phyloP scores from a whole-genome alignment of 2,888 invertebrate species.

The Bursaphelenchus okinawaensis region DNA sequence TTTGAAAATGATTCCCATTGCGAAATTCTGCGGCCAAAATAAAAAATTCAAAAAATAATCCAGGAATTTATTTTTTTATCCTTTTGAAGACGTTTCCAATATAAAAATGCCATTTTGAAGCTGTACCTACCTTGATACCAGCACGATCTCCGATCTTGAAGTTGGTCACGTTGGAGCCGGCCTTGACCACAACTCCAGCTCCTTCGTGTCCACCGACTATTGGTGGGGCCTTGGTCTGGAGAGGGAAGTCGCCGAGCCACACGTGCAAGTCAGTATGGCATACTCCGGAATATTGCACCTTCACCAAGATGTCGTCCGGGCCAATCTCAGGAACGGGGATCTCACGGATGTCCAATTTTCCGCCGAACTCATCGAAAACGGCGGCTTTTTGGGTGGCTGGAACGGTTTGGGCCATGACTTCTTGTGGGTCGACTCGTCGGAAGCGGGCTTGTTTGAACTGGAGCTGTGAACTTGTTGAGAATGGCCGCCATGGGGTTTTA shows the following conservation, averaged over 20 bases:
- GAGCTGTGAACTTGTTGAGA: neutral
- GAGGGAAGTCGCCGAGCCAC: constrained; percentile 21
- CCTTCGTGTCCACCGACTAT: constrained; percentile 31
- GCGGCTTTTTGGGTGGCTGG: neutral
- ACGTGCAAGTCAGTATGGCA: constrained; percentile 38
- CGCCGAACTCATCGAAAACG: constrained; percentile 1
- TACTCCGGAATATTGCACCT: constrained; percentile 27
- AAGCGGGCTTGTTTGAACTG: neutral
- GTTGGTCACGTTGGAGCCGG: constrained; percentile 25
- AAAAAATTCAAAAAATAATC: neutral
- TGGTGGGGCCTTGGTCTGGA: constrained; percentile 16
- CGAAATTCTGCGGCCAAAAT: too few species aligned
- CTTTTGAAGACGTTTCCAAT: too few species aligned
- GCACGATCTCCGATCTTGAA: constrained; percentile 28
- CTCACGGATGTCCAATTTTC: constrained; percentile 7
- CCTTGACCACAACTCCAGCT: constrained; percentile 27
- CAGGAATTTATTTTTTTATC: too few species aligned
- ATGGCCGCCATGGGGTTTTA: neutral
- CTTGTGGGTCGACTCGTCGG: neutral
- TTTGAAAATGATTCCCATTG: too few species aligned
- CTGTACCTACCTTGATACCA: constrained; percentile 24
- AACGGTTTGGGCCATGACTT: neutral
- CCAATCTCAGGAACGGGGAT: constrained; percentile 25
- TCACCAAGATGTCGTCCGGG: constrained; percentile 23
- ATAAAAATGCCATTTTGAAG: neutral